phyloP scores from a whole-genome alignment of 2,113 vertebrate species.

The Hippocampus guttulatus region DNA sequence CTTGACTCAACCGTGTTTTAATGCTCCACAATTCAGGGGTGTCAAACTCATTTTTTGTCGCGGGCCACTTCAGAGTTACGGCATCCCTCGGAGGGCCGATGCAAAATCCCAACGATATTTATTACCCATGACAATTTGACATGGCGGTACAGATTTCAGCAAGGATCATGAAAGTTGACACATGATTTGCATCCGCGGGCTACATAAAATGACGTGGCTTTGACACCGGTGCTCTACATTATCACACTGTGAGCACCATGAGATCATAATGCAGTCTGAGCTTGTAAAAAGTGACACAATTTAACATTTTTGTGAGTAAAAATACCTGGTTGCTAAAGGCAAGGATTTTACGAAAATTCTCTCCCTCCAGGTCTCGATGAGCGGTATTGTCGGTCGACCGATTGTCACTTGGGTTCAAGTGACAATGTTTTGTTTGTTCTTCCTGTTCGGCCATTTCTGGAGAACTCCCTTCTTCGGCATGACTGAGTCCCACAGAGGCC shows the following conservation, averaged over 20 bases:
- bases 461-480: constrained; percentile 18
- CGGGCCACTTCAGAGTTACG: too few species aligned
- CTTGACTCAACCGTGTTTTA: neutral
- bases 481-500: constrained; percentile 26
- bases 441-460: constrained; percentile 13
- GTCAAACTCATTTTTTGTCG: too few species aligned
- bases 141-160: too few species aligned
- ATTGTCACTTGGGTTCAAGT: constrained; percentile 50
- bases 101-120: too few species aligned
- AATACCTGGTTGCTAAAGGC: constrained; percentile 80
- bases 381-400: constrained; percentile 48
- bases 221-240: too few species aligned
- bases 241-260: too few species aligned
- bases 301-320: neutral
- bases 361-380: constrained; percentile 41
- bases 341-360: constrained; percentile 77
- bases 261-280: neutral
- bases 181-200: too few species aligned
- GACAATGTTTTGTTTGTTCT: constrained; percentile 26
- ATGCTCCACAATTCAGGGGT: neutral
- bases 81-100: too few species aligned
- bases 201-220: too few species aligned
- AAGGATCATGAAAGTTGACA: too few species aligned
- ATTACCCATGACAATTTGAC: too few species aligned
- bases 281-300: neutral